These are phyloP conservation scores for Gadus macrocephalus DNA, from an alignment of 2,113 vertebrate genomes.

Conservation along the genomic window DNA sequence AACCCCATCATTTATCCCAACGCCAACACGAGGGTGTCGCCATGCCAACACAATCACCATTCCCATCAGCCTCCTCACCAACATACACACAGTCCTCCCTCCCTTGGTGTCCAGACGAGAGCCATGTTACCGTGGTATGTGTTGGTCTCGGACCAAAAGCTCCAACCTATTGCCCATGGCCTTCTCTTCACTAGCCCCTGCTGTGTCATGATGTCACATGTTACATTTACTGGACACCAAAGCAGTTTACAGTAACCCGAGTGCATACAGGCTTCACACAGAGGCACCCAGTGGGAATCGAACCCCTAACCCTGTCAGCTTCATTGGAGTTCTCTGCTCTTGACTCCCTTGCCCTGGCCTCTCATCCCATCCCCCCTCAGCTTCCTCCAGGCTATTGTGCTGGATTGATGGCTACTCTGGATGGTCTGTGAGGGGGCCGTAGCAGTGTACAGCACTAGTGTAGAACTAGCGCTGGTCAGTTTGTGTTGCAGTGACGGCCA, in stretches of 20 bases:
- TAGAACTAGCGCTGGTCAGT: slow-evolving; percentile 26
- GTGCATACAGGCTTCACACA: neutral
- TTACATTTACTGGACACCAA: slow-evolving; percentile 6
- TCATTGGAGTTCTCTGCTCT: slow-evolving; percentile 20
- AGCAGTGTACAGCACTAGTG: neutral
- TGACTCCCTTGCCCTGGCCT: slow-evolving; percentile 15
- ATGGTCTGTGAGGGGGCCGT: slow-evolving; percentile 26
- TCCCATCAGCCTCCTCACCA: slow-evolving; percentile 35
- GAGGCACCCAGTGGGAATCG: slow-evolving; percentile 18
- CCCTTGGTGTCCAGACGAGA: neutral
- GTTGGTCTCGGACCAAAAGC: neutral
- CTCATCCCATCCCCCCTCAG: slow-evolving; percentile 41
- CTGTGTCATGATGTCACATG: neutral
- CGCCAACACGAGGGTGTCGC: no score
- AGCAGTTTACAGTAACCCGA: neutral
- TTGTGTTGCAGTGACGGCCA: slow-evolving; percentile 47
- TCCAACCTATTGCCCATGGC: neutral
- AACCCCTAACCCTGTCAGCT: slow-evolving; percentile 32
- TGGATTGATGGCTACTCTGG: slow-evolving; percentile 45
- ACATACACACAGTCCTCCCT: neutral
- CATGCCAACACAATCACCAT: neutral
- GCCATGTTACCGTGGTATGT: neutral
- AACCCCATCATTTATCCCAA: no score
- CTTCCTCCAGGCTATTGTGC: slow-evolving; percentile 48
- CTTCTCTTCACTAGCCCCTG: neutral